Evolutionary conservation across 2,113 vertebrate species (phyloP), one percentile per base, ranked within the genome.

Genomic region (Nestor notabilis): DNA sequence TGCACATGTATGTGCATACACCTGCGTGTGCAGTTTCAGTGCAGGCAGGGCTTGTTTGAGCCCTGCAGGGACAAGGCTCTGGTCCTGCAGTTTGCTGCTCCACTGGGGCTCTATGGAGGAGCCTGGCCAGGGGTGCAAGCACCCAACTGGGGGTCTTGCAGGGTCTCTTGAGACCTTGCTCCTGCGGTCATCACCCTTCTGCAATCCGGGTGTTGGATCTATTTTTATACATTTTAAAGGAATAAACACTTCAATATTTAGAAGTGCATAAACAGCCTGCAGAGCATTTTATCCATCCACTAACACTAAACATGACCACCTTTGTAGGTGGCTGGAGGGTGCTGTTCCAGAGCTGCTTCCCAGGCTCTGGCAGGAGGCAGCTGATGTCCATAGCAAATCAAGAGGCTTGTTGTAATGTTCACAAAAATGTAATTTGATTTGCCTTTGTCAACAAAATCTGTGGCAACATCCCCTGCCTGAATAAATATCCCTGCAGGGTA

Each of bases 371-470:
- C 70, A 86, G 94, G 91, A 91, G 93, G 11, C 29, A 11, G 79
- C 87, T 81, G 85, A 93, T 93, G 96, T 90, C 97, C 95, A 76
- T 20, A 31, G 39, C 93, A 74, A 95, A 93, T 88, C 90, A 55
- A 91, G 95, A 95, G 33, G 31, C 84, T 65, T 29, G 12, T 60
- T 81, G 89, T 79, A 91, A 70, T 7, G 29, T 65, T 91, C n/a
- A 11, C 72, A 31, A 95, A 97, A 96, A 21, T 76, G 93, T 90
- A 95, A 94, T 96, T 94, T 96, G 95, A 97, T 96, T 97, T 97
- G 97, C 95, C 88, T 97, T 97, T 98, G 97, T 98, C 96, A 97
- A 90, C 97, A 97, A 95, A 90, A 96, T 95, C 94, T 91, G 41
- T 7, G 9, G 95, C 94, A 92, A 79, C 92, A 93, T 97, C 91